Evolutionary conservation across 2,888 invertebrate genomes (phyloP).

Genomic region (Phyto melanocephala): DNA sequence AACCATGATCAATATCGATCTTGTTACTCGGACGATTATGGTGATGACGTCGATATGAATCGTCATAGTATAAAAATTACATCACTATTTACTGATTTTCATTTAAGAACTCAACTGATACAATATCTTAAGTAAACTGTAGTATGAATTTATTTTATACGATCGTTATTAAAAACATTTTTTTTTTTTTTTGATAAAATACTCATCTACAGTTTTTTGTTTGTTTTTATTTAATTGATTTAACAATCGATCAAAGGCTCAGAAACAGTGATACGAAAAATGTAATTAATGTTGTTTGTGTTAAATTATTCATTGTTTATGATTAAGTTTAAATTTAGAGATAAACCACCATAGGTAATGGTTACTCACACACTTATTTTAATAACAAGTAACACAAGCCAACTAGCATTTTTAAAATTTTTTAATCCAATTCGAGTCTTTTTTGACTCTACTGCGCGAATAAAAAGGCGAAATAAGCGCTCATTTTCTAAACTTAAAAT

Average conservation of each 20-base stretch:
- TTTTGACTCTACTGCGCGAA: too few species aligned
- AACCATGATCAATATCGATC: slow-evolving; percentile 70
- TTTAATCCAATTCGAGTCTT: too few species aligned
- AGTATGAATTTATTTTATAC: slow-evolving; percentile 12
- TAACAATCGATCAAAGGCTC: not conserved
- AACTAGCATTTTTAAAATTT: not conserved
- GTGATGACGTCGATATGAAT: slow-evolving; percentile 68
- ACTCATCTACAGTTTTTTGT: not conserved
- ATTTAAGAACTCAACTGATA: not conserved
- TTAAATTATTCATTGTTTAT: not conserved
- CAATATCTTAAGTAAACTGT: slow-evolving; percentile 21
- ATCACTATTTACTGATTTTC: not conserved
- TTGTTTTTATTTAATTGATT: not conserved
- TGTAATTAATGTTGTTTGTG: not conserved
- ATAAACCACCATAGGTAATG: too few species aligned
- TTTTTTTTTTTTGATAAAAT: not conserved
- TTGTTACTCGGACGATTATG: slow-evolving; percentile 72
- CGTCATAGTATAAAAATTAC: slow-evolving; percentile 37
- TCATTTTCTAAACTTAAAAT: not conserved
- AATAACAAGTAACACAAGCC: too few species aligned
- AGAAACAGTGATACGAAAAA: not conserved
- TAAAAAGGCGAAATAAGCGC: too few species aligned
- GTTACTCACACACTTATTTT: too few species aligned
- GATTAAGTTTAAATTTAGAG: too few species aligned
- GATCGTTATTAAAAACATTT: not conserved